Conservation (phyloP, 35 echinoderm and acorn worm species). For the Hemicentrotus pulcherrimus region DNA sequence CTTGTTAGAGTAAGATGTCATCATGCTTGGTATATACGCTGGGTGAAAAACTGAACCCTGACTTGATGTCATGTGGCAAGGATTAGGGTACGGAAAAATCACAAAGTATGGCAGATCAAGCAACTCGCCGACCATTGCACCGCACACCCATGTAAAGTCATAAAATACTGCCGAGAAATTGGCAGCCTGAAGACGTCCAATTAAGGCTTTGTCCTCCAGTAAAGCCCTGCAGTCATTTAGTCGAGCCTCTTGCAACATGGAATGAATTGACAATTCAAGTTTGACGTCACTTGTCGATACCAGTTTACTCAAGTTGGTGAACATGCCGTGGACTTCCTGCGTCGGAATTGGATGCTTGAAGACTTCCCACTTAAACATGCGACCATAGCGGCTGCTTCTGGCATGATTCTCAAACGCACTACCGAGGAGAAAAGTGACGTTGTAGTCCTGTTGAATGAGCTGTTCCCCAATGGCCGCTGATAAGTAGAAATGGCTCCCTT, state of each 20-base stretch:
- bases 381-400: neutral
- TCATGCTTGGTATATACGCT: neutral
- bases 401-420: neutral
- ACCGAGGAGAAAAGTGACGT: neutral
- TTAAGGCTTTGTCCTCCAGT: neutral
- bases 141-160: slow-evolving; percentile 15
- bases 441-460: neutral
- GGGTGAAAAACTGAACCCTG: slow-evolving; percentile 17
- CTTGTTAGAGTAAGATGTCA: neutral
- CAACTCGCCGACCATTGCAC: neutral
- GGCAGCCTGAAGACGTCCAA: neutral
- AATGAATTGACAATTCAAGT: neutral
- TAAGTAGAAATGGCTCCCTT: neutral
- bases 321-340: neutral
- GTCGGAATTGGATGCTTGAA: neutral
- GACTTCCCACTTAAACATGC: neutral
- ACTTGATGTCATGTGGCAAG: neutral
- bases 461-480: neutral
- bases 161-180: slow-evolving; percentile 31
- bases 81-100: neutral
- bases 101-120: slow-evolving; percentile 21
- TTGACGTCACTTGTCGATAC: neutral
- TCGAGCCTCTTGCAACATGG: neutral
- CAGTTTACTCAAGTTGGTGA: neutral
- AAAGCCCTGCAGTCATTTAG: neutral